phyloP scores from a whole-genome alignment of 2,113 vertebrate species.

The Progne subis region DNA sequence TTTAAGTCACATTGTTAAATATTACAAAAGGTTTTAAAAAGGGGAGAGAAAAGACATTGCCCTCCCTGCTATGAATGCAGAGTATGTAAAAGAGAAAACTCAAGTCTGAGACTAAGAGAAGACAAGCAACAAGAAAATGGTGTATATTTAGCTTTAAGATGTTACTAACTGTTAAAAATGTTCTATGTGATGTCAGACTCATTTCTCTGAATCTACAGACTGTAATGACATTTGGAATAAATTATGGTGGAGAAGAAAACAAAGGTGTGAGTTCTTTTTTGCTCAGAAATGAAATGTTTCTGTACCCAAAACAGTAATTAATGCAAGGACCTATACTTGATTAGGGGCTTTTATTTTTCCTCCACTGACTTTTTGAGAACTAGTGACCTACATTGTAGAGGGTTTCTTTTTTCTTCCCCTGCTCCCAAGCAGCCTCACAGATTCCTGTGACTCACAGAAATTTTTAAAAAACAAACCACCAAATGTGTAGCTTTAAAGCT shows the following conservation, averaged over 20 bases:
- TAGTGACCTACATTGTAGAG: neutral
- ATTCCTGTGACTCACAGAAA: conserved; percentile 66
- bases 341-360: conserved; percentile 1
- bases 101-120: neutral
- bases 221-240: neutral
- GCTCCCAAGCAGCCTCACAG: neutral
- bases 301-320: neutral
- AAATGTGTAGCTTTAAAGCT: conserved; percentile 57
- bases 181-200: neutral
- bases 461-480: conserved; percentile 47
- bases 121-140: neutral
- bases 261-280: neutral
- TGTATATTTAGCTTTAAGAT: neutral
- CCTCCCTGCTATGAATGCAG: neutral
- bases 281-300: neutral
- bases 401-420: neutral
- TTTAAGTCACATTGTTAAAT: neutral
- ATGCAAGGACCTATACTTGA: neutral
- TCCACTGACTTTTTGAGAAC: neutral
- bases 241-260: neutral
- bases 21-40: neutral
- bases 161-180: neutral
- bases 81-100: neutral
- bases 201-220: neutral
- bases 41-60: neutral